Percentiles rank a stretch among this genome's conserved stretches.
Evolutionary conservation across 2,797 vertebrate species (phyloP).

Genomic region (Phataginus tetradactyla): DNA sequence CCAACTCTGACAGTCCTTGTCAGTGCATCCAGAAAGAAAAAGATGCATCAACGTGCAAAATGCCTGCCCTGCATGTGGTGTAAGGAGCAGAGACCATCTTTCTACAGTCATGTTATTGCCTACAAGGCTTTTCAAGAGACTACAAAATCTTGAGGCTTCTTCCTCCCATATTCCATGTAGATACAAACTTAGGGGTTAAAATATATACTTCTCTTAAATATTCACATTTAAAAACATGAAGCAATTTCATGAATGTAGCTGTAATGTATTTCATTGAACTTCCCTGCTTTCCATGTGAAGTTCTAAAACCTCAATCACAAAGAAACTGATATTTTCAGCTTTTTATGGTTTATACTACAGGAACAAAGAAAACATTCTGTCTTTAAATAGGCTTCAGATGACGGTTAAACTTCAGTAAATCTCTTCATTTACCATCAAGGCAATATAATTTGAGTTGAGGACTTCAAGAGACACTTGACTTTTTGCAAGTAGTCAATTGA

Average conservation of each 20-base stretch:
- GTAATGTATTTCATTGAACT: not conserved
- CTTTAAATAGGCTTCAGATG: not conserved
- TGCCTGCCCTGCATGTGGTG: rapidly evolving
- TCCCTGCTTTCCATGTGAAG: not conserved
- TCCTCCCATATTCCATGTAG: not conserved
- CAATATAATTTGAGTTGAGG: constrained; percentile 11
- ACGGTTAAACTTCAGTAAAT: constrained; percentile 26
- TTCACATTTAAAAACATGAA: not conserved
- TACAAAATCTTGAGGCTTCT: not conserved
- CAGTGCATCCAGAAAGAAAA: not conserved
- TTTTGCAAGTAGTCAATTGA: constrained; percentile 27
- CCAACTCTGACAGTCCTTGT: not conserved
- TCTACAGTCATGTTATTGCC: not conserved
- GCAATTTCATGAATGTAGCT: not conserved
- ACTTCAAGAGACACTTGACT: constrained; percentile 40
- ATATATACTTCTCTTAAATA: not conserved
- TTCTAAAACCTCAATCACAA: not conserved
- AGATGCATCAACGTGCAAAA: not conserved
- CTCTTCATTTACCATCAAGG: not conserved
- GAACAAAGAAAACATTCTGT: not conserved
- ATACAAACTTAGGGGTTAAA: not conserved
- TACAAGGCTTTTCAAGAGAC: not conserved
- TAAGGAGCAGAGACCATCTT: not conserved
- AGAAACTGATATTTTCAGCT: not conserved
- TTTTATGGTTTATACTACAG: not conserved